Evolutionary conservation across 2,113 vertebrate genomes (phyloP), one percentile per base, ranked within the genome.

Genomic region (Pomatorhinus ruficollis): DNA sequence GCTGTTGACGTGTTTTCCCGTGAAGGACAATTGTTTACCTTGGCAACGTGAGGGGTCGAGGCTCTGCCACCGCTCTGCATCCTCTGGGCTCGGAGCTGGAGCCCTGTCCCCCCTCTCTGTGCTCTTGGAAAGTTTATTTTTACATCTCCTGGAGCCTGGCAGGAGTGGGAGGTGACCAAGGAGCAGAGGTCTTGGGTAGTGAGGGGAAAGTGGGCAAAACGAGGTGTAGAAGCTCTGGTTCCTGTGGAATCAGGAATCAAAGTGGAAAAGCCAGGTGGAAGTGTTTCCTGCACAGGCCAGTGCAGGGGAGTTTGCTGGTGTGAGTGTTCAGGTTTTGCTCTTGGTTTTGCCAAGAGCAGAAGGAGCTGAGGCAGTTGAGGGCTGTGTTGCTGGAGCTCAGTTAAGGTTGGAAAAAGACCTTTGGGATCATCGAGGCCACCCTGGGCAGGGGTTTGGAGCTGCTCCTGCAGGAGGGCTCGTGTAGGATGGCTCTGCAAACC

Each of bases 201-300:
- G 84, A 87, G 54, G 64, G 65, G 2, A 12, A n/a, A 17, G 24
- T 13, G 70, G 53, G 66, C 44, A 20, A 9, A 45, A 45, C 10
- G 44, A 20, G 44, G 20, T 45, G 44, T 20, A 45, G 44, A 9
- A 45, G 44, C 19, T 45, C 19, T 45, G 44, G 44, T 45, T 20
- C 44, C 44, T 20, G 44, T 45, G 44, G 44, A 45, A 20, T 45
- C 19, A 9, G 44, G 44, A 45, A 45, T 20, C 44, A 19, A 20
- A 47, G 24, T 11, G 70, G 66, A 11, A 64, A 21, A 47, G 47
- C 47, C 64, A 24, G 2, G 0, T 30, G 69, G 88, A 12, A 12
- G 10, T 0, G 0, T 35, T 91, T 37, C 33, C 52, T 54, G 59
- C 18, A 0, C 49, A 11, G 65, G 39, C 28, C 27, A 16, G 42